Base-by-base conservation (phyloP, 2,888 invertebrate genomes). In the Spatulosminthurus flaviceps region DNA sequence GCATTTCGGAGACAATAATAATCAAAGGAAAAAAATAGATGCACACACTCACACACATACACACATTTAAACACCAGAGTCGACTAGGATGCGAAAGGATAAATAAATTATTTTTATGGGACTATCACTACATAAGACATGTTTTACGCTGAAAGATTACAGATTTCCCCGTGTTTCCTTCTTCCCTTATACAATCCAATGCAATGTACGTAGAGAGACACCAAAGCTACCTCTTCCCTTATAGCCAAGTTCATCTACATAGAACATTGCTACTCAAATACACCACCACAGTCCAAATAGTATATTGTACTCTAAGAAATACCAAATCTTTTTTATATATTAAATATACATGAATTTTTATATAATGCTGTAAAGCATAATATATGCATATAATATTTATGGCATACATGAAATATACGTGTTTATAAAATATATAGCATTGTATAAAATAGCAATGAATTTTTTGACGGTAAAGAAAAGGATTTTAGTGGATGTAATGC, bases 41-140 rank as follows among this genome's bases (percentile, higher is more conserved):
- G 5, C 21, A 34, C 19, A n/a, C n/a, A 22, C 41, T 11, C 34
- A 16, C 41, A 4, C 19, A 70, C 28, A 29, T 9, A 28, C 22
- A n/a, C 16, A 74, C 24, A 24, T n/a, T n/a, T n/a, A n/a, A n/a
- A n/a, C n/a, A n/a, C n/a, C n/a, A n/a, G n/a, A n/a, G n/a, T n/a
- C n/a, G n/a, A n/a, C n/a, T n/a, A 41, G 41, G 42, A 70, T 28
- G 13, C 26, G 29, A 73, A 61, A 61, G 74, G 22, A 74, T 74
- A 74, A 61, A 74, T 74, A 74, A 74, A 74, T 74, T 60, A 61
- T 64, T 64, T 74, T 74, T 60, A 74, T 74, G 71, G 42, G 71
- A 71, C 71, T 71, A 71, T 64, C 42, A 64, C 64, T 9, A 22
- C 70, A 29, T 64, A 42, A 67, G 70, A 70, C 41, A 41, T 21